These are phyloP conservation scores for Athene cunicularia DNA, from an alignment of 2,113 vertebrate species.

Conservation along the genomic window DNA sequence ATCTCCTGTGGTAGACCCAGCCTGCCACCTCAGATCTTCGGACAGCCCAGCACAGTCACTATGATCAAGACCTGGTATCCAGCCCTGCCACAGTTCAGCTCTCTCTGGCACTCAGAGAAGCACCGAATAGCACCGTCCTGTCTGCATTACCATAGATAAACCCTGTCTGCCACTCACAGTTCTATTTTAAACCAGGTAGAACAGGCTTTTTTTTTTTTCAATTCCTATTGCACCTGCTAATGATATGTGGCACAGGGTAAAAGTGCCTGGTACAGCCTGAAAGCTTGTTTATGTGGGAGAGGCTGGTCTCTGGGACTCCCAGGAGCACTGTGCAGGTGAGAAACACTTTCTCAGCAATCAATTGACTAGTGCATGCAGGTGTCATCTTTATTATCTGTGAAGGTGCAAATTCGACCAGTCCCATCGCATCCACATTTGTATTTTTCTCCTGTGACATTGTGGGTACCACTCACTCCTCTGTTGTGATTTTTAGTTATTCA, in stretches of 20 bases:
- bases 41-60: accelerated
- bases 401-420: background rate
- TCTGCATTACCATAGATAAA: background rate
- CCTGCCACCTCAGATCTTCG: background rate
- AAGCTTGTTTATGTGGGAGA: background rate
- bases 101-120: background rate
- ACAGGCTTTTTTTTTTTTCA: background rate
- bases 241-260: background rate
- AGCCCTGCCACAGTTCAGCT: background rate
- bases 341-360: background rate
- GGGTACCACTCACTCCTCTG: background rate
- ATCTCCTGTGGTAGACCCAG: background rate
- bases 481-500: background rate
- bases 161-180: background rate
- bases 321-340: background rate
- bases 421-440: accelerated
- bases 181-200: background rate
- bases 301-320: background rate
- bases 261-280: background rate
- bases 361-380: background rate
- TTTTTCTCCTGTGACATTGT: background rate
- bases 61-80: background rate
- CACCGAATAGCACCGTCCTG: accelerated
- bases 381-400: background rate
- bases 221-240: background rate